Evolutionary conservation across 1,140 invertebrate genomes (phyloP).

Genomic region (Calephelis virginiensis): DNA sequence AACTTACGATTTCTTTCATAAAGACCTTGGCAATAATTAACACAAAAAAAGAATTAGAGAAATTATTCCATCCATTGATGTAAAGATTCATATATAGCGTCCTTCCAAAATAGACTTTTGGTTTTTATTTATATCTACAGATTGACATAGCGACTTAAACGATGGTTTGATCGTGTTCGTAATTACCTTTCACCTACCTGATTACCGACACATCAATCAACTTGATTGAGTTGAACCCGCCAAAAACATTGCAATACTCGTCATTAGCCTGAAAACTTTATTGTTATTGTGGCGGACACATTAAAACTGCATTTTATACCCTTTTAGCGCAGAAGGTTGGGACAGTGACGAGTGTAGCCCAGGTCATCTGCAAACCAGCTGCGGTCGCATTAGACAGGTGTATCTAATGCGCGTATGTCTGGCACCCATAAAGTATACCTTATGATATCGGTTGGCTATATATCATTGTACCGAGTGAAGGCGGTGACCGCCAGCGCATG

Average conservation of each 20-base stretch:
- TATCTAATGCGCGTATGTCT: conserved; percentile 38
- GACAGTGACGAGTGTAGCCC: conserved; percentile 12
- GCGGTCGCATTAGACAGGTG: conserved; percentile 61
- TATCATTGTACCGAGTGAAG: conserved; percentile 25
- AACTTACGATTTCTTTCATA: no score
- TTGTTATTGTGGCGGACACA: not conserved
- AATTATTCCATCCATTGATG: no score
- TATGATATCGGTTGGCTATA: conserved; percentile 30
- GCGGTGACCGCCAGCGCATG: conserved; percentile 5
- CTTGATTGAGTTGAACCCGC: not conserved
- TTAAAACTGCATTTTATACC: conserved; percentile 27
- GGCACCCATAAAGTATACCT: conserved; percentile 26
- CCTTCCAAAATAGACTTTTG: no score
- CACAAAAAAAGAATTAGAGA: no score
- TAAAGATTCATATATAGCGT: no score
- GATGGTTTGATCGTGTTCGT: no score
- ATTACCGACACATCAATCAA: not conserved
- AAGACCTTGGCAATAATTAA: no score
- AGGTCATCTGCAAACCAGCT: conserved; percentile 53
- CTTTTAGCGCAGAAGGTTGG: conserved; percentile 7
- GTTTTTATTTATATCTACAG: no score
- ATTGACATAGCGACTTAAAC: no score
- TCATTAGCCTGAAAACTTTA: not conserved
- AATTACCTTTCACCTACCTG: no score
- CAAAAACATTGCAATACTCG: not conserved